Conservation (phyloP, 92 coral and sea anemone species). For the Isaurus tuberculatus region DNA sequence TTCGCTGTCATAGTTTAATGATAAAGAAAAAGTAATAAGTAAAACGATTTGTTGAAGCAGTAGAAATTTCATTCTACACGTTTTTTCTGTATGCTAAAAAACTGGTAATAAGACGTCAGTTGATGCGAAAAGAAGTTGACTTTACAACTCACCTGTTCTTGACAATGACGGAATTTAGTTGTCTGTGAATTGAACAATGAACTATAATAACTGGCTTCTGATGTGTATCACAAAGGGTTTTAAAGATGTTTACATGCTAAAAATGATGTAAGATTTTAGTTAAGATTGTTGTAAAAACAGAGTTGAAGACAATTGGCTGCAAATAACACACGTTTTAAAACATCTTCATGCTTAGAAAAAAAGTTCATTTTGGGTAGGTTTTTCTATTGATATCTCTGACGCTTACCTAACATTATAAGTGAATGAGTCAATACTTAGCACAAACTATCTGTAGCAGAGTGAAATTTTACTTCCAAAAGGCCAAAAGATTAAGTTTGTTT, state of each 20-base stretch:
- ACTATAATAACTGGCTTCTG: constrained; percentile 17
- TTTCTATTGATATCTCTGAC: neutral
- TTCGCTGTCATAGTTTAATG: no score
- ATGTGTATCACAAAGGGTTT: constrained; percentile 21
- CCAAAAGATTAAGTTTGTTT: constrained; percentile 1
- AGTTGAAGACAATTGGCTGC: neutral
- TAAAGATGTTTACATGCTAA: constrained; percentile 35
- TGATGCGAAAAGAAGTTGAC: neutral
- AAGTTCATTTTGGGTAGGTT: neutral
- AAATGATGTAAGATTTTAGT: constrained; percentile 46
- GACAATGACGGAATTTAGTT: constrained; percentile 22
- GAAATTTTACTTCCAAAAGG: neutral
- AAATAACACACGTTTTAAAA: constrained; percentile 33
- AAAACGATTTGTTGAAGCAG: no score
- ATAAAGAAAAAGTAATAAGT: no score
- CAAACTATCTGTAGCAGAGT: neutral
- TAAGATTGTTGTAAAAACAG: constrained; percentile 33
- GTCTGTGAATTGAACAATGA: constrained; percentile 20
- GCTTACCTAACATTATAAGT: neutral
- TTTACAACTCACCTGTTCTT: constrained; percentile 36
- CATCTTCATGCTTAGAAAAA: neutral
- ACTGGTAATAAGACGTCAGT: neutral
- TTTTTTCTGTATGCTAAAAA: neutral
- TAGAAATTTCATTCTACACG: neutral
- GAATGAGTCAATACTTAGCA: neutral